Conservation (phyloP, 2,113 vertebrate genomes). For the Cavia porcellus region DNA sequence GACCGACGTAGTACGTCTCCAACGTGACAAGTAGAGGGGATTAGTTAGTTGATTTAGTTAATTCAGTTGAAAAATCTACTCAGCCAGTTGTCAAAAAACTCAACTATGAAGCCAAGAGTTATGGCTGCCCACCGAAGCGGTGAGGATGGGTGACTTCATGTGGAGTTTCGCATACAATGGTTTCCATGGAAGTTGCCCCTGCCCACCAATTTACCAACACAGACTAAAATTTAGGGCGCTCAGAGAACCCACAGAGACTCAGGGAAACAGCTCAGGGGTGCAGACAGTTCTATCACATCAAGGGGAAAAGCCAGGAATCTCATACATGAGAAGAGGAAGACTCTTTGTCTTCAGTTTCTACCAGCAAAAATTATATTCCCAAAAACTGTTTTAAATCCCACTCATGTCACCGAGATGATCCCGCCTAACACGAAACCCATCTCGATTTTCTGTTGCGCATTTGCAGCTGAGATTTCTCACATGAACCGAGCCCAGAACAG, state of each 20-base stretch:
- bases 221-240: not conserved
- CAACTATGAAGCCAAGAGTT: not conserved
- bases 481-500: not conserved
- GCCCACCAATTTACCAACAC: not conserved
- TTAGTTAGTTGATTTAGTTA: not conserved
- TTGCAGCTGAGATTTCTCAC: not conserved
- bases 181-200: not conserved
- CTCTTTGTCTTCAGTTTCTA: not conserved
- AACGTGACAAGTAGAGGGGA: not conserved
- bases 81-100: not conserved
- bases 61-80: not conserved
- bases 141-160: not conserved
- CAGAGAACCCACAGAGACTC: not conserved
- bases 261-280: not conserved
- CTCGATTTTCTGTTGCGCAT: not conserved
- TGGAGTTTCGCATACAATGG: not conserved
- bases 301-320: not conserved
- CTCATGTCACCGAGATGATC: not conserved
- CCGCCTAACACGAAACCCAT: not conserved
- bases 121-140: accelerated
- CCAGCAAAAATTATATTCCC: not conserved
- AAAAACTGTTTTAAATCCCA: not conserved
- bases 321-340: not conserved
- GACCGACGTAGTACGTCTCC: not conserved
- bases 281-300: not conserved